These are phyloP conservation scores for Pachymerium ferrugineum DNA, from an alignment of 2,888 invertebrate genomes.

Conservation along the genomic window DNA sequence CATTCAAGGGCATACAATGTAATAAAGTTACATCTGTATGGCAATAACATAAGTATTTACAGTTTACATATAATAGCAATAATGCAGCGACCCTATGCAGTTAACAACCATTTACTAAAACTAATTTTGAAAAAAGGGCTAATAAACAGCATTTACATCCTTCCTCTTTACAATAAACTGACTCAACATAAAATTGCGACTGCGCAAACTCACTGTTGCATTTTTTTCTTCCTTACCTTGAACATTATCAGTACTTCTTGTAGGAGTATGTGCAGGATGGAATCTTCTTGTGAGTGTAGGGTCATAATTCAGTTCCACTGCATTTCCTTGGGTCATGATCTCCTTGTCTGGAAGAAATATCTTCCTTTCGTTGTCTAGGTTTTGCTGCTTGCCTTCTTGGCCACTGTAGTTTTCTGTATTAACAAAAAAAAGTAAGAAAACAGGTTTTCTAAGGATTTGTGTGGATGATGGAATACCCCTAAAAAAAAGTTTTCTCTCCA, in stretches of 20 bases:
- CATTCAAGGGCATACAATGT: too few relatives aligned
- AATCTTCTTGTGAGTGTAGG: slow-evolving; percentile 11
- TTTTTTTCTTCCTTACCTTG: slow-evolving; percentile 33
- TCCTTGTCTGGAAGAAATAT: slow-evolving; percentile 31
- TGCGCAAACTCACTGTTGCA: too few relatives aligned
- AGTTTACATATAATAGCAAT: too few relatives aligned
- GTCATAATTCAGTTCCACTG: slow-evolving; percentile 29
- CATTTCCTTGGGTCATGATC: slow-evolving; percentile 12
- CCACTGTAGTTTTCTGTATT: slow-evolving; percentile 25
- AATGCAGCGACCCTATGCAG: too few relatives aligned
- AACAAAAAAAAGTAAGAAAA: neutral
- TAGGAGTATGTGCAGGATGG: slow-evolving; percentile 21
- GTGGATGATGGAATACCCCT: neutral
- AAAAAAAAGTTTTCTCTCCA: neutral
- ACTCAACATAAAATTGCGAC: too few relatives aligned
- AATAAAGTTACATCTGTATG: too few relatives aligned
- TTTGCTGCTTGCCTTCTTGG: slow-evolving; percentile 29
- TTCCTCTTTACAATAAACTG: too few relatives aligned
- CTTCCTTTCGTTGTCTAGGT: slow-evolving; percentile 31
- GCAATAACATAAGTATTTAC: too few relatives aligned
- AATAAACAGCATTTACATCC: too few relatives aligned
- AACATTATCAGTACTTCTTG: slow-evolving; percentile 28
- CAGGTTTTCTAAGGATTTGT: neutral
- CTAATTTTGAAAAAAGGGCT: too few relatives aligned
- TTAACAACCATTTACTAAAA: too few relatives aligned